Conservation (phyloP, 2,888 invertebrate genomes). For the Erebia epiphron region DNA sequence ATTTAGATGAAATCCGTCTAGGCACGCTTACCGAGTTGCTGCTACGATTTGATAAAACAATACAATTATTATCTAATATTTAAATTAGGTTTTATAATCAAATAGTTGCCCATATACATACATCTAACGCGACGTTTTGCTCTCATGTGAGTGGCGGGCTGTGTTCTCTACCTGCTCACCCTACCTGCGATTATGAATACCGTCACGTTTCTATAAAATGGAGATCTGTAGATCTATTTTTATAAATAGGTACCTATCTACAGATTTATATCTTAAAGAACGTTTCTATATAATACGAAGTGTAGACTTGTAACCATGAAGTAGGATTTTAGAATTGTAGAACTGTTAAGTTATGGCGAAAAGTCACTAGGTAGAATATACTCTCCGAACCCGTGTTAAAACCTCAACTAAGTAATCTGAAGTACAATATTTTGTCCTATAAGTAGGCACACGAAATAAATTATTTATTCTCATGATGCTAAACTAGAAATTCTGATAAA, state of each 20-base stretch:
- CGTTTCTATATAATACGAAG: not conserved
- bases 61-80: not conserved
- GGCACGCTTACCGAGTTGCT: too few relatives aligned
- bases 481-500: too few relatives aligned
- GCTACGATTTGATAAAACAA: too few relatives aligned
- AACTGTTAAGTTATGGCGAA: not conserved
- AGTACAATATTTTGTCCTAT: too few relatives aligned
- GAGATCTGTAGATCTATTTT: not conserved
- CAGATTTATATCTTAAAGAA: too few relatives aligned
- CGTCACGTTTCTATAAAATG: slow-evolving; percentile 29
- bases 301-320: not conserved
- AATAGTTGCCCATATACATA: not conserved
- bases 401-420: too few relatives aligned
- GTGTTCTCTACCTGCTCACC: slow-evolving; percentile 26
- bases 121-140: not conserved
- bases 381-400: too few relatives aligned
- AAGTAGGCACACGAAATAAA: too few relatives aligned
- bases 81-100: not conserved
- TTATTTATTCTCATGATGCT: too few relatives aligned
- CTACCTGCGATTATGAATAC: slow-evolving; percentile 26
- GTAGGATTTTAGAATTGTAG: not conserved
- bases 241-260: not conserved
- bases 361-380: not conserved
- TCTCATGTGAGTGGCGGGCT: not conserved
- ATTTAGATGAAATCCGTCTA: too few relatives aligned